Evolutionary conservation across 1,140 invertebrate genomes (phyloP), one percentile per base, ranked within the genome.

Genomic region (Choristoneura fumiferana): DNA sequence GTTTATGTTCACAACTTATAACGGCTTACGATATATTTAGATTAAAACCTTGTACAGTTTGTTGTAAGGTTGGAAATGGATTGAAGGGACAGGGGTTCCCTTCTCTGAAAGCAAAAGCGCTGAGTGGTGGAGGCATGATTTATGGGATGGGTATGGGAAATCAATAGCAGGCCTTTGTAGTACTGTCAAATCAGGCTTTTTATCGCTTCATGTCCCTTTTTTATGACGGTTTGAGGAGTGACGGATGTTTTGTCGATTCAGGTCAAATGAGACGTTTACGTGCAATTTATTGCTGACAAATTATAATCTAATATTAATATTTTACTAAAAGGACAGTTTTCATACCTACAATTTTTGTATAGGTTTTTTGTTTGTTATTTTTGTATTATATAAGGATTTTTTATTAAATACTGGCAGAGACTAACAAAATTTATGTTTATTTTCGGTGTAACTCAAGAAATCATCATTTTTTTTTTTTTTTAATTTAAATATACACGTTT

Each of bases 101-200:
- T 8, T 49, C 22, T 49, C 43, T 49, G 43, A 49, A 49, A 29
- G 10, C 43, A 2, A 3, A 49, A 29, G 18, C 22, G 54, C 33
- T 56, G 58, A 55, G 49, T 37, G 33, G 34, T 4, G 17, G 22
- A 29, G 18, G 54, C 43, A 58, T 75, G 75, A 78, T 78, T 78
- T 69, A 75, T 73, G 54, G 39, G 57, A 64, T 52, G 43, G 65
- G 58, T 78, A 78, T 75, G 72, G 62, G 64, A 78, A 78, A 78
- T 78, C 72, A 69, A 78, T 78, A 78, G 53, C 22, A 29, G 22
- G 52, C 39, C 8, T 43, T 37, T 58, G 45, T 58, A 40, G 45
- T 5, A 34, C 17, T 52, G 57, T 58, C 57, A 58, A 52, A 52
- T 58, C 43, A 52, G 40, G 15, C 13, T 60, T 38, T 33, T 9